A percentile compares a stretch with the other conserved stretches of the same genome.
phyloP scores from a whole-genome alignment of 2,113 vertebrate genomes.

The Sturnus vulgaris region DNA sequence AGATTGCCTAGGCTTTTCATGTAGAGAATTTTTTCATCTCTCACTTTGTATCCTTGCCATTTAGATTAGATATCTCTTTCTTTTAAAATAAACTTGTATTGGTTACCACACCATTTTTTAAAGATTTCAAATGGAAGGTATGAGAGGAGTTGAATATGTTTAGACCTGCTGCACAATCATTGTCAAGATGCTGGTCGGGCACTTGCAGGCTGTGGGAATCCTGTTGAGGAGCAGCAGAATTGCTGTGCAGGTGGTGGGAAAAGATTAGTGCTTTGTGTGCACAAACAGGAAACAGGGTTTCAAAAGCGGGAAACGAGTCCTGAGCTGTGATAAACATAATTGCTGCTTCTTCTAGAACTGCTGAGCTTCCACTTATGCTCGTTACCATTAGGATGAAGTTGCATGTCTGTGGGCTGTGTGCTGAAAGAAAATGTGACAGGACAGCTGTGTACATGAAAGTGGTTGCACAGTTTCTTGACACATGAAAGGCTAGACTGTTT shows the following conservation, averaged over 20 bases:
- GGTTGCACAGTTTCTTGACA: not conserved
- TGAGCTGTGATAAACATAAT: conserved; percentile 12
- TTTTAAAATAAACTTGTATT: not conserved
- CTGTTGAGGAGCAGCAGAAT: not conserved
- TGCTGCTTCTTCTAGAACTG: not conserved
- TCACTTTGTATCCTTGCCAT: not conserved
- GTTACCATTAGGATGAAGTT: not conserved
- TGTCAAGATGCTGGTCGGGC: rapidly evolving
- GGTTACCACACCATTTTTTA: not conserved
- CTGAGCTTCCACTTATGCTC: not conserved
- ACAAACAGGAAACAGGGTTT: conserved; percentile 44
- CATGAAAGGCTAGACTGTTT: not conserved
- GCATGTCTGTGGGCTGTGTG: not conserved
- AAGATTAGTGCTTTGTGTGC: conserved; percentile 18
- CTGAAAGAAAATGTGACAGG: not conserved
- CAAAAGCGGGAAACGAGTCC: conserved; percentile 23
- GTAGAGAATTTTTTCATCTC: not conserved
- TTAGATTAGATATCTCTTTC: not conserved
- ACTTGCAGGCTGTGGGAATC: not conserved
- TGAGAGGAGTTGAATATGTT: rapidly evolving
- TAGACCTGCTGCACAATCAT: not conserved
- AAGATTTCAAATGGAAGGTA: not conserved
- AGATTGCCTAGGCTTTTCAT: not conserved
- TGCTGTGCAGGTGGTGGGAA: conserved; percentile 7
- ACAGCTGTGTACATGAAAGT: not conserved